A percentile compares a stretch with the other conserved stretches of the same genome.
These are phyloP conservation scores for Sebastes vulpes DNA, from an alignment of 2,797 vertebrate species.

Conservation along the genomic window DNA sequence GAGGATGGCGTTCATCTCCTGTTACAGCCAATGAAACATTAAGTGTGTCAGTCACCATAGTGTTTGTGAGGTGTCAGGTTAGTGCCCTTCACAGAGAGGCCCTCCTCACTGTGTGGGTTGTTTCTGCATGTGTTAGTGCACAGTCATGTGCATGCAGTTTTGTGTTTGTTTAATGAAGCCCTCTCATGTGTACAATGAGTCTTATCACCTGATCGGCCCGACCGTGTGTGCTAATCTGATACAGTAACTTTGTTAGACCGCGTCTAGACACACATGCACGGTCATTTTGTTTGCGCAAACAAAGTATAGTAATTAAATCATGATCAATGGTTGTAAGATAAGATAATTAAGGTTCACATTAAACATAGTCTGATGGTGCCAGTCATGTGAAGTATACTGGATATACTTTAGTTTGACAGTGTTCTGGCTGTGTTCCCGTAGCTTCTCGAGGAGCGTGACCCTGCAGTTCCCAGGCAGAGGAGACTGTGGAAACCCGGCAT, in stretches of 20 bases:
- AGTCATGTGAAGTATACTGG: background rate
- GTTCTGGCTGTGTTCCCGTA: constrained; percentile 9
- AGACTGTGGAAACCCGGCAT: constrained; percentile 38
- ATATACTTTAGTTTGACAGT: background rate
- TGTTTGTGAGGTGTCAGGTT: constrained; percentile 74
- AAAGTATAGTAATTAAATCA: background rate
- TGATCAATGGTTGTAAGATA: background rate
- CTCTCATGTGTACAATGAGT: constrained; percentile 59
- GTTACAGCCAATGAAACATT: constrained; percentile 79
- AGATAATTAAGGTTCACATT: background rate
- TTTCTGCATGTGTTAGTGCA: background rate
- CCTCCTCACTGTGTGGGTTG: background rate
- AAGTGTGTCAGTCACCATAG: constrained; percentile 65
- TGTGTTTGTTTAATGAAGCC: constrained; percentile 37
- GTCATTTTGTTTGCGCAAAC: constrained; percentile 4
- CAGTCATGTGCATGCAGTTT: background rate
- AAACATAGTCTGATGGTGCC: background rate
- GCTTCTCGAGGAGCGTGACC: constrained; percentile 5
- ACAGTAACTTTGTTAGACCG: constrained; percentile 25
- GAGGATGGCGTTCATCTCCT: constrained; percentile 51
- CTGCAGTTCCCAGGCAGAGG: constrained; percentile 27
- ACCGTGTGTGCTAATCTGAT: constrained; percentile 42
- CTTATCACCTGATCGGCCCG: constrained; percentile 49
- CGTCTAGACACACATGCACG: constrained; percentile 18
- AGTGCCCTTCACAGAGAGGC: background rate